Conservation (phyloP, 1,140 invertebrate genomes). For the Brachionus rubens region DNA sequence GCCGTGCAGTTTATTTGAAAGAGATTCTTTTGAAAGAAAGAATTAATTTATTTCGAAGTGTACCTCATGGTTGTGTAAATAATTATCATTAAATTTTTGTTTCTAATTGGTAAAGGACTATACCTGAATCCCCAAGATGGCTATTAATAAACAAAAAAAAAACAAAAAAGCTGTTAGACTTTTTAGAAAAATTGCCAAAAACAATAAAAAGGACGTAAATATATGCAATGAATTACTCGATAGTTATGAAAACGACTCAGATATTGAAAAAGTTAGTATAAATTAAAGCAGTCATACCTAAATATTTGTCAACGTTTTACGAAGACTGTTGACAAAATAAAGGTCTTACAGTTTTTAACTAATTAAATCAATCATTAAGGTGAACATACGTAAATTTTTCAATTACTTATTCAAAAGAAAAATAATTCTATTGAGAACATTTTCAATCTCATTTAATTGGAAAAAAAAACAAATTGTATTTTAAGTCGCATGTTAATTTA, state of each 20-base stretch:
- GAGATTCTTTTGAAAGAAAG: not conserved
- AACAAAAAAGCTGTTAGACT: not conserved
- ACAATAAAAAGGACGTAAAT: not conserved
- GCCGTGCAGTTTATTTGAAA: too few species aligned
- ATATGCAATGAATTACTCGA: not conserved
- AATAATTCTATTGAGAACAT: not conserved
- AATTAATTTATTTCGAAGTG: not conserved
- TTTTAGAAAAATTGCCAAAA: slow-evolving; percentile 5
- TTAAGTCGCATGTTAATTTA: too few species aligned
- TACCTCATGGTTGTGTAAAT: too few species aligned
- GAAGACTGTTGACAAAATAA: too few species aligned
- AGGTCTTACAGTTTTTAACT: not conserved
- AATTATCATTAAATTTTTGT: too few species aligned
- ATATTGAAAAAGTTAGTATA: not conserved
- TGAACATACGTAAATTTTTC: not conserved
- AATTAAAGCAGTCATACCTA: too few species aligned
- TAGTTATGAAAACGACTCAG: not conserved
- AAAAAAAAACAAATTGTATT: too few species aligned
- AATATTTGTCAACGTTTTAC: too few species aligned
- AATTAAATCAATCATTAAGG: not conserved
- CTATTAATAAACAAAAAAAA: not conserved
- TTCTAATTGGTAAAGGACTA: too few species aligned
- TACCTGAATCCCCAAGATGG: not conserved
- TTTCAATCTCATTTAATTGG: not conserved
- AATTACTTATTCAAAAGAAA: not conserved